phyloP scores from a whole-genome alignment of 2,797 vertebrate species.

The Setipinna tenuifilis region DNA sequence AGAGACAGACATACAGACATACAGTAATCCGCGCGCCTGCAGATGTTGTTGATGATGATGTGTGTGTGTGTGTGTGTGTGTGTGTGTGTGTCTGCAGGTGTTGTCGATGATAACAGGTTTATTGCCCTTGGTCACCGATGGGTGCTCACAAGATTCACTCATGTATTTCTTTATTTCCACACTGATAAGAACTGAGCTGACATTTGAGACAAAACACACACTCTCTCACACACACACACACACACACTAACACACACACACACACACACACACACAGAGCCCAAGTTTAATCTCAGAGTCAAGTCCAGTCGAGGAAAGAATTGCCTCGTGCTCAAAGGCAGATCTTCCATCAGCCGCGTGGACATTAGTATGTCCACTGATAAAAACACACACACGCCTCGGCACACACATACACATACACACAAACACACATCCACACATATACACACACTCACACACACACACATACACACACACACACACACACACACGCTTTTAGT shows the following conservation, averaged over 20 bases:
- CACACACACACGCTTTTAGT: no score
- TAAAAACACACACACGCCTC: neutral
- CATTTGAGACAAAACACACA: slow-evolving; percentile 11
- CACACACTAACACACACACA: no score
- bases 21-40: neutral
- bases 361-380: neutral
- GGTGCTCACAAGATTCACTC: neutral
- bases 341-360: neutral
- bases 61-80: no score
- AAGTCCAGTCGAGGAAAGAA: neutral
- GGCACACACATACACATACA: no score
- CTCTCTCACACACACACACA: no score
- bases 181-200: neutral
- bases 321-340: neutral
- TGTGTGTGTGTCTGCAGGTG: no score
- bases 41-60: slow-evolving; percentile 6
- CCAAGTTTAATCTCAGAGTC: neutral
- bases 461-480: no score
- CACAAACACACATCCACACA: no score
- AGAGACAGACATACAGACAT: no score
- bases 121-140: neutral
- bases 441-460: no score
- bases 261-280: no score
- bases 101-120: slow-evolving; percentile 1
- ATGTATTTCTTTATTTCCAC: neutral